These are phyloP conservation scores for Campodea augens DNA, from an alignment of 1,140 invertebrate species.

Conservation along the genomic window DNA sequence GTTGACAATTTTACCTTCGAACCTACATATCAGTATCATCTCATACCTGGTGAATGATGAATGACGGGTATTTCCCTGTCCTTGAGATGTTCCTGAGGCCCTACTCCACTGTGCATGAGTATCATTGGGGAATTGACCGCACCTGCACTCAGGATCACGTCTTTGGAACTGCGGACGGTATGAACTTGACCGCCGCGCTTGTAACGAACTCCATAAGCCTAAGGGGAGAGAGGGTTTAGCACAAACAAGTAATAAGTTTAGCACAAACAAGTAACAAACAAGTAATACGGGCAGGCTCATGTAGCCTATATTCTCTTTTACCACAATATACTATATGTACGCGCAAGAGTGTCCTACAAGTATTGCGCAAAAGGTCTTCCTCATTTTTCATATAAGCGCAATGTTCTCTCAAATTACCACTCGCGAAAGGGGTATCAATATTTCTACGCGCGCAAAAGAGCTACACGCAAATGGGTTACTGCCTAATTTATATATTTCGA, in stretches of 20 bases:
- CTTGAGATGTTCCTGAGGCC: slow-evolving; percentile 20
- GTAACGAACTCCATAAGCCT: slow-evolving; percentile 9
- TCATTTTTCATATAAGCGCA: too few species aligned
- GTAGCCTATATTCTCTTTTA: slow-evolving; percentile 28
- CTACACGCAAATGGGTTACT: too few species aligned
- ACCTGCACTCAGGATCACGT: slow-evolving; percentile 17
- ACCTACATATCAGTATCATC: too few species aligned
- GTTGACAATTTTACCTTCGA: too few species aligned
- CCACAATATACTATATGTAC: too few species aligned
- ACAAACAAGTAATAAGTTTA: slow-evolving; percentile 8
- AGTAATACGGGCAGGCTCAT: slow-evolving; percentile 26
- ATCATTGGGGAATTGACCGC: slow-evolving; percentile 15
- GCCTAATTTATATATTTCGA: slow-evolving; percentile 18
- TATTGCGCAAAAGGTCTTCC: too few species aligned
- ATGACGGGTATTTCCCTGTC: slow-evolving; percentile 8
- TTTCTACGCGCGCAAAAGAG: too few species aligned
- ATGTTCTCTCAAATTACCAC: too few species aligned
- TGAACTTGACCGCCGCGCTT: background rate
- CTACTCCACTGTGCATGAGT: slow-evolving; percentile 24
- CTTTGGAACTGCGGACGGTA: slow-evolving; percentile 8
- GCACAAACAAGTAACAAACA: background rate
- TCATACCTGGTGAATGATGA: too few species aligned
- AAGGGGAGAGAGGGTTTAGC: slow-evolving; percentile 3
- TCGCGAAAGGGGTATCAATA: too few species aligned
- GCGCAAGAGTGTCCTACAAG: too few species aligned